Base-by-base conservation (phyloP, 2,113 vertebrate genomes). In the Malurus melanocephalus region DNA sequence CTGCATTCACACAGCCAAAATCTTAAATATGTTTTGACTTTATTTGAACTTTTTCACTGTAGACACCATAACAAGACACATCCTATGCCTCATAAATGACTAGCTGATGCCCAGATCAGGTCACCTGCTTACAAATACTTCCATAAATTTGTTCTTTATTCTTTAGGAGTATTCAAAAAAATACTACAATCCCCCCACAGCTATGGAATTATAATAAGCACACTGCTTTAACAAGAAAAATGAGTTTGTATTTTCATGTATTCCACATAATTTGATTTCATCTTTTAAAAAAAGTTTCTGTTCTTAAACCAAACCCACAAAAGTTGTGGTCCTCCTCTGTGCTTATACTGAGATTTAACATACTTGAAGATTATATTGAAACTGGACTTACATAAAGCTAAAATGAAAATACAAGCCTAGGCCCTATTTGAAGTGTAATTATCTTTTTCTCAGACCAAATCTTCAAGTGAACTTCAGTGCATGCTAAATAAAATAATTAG, bases 121-220 rank as follows among this genome's bases (percentile, higher is more conserved):
- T 90, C 90, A 95, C 88, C 92, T 91, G 83, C 49, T 79, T 43
- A 59, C 33, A 90, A 81, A 55, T 66, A 72, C 38, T 92, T 79
- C 22, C 40, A 33, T 28, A 91, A 66, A 75, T 89, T 64, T 85
- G 20, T 40, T 78, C 16, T 83, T 82, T 74, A n/a, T 56, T 80
- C 32, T 59, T 77, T 53, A 62, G 85, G 5, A 12, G 1, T 67
- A 65, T 66, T 89, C 20, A 10, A 92, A 59, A 94, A 94, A 87
- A 83, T 40, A 71, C 13, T 61, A 79, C 65, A 40, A 4, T 3
- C 1, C 13, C 33, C 26, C 38, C 45, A 49, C 13, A 65, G 27
- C 10, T 84, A 30, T 8, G 11, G 33, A 83, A 51, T 38, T 73
- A 32, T 35, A 60, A 53, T 26, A 72, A 89, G 10, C 33, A 72